These are phyloP conservation scores for Hermetia illucens DNA, from an alignment of 1,140 invertebrate genomes.

Conservation along the genomic window DNA sequence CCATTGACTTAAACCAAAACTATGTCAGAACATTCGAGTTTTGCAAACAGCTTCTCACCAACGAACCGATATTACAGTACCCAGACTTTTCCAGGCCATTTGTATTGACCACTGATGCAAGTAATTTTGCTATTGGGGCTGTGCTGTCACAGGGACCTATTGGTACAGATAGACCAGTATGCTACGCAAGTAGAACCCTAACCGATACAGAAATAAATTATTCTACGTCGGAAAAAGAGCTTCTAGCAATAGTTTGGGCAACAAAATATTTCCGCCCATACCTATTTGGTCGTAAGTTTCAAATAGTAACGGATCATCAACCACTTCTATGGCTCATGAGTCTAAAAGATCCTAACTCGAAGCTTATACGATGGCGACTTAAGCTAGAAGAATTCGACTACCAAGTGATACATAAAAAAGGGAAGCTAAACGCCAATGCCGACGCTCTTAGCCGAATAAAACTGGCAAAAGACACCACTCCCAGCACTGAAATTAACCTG, in stretches of 20 bases:
- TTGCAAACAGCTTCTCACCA: conserved; percentile 13
- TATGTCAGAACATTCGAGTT: conserved; percentile 19
- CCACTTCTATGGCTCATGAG: conserved; percentile 21
- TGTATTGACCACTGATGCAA: conserved; percentile 15
- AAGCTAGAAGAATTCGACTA: conserved; percentile 17
- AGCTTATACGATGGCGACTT: conserved; percentile 14
- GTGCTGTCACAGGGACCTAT: conserved; percentile 14
- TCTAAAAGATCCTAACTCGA: conserved; percentile 21
- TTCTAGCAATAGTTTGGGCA: conserved; percentile 24
- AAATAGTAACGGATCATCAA: conserved; percentile 6
- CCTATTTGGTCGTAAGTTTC: conserved; percentile 20
- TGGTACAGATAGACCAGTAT: conserved; percentile 19
- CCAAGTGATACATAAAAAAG: conserved; percentile 28
- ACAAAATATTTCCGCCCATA: conserved; percentile 31
- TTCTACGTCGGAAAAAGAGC: conserved; percentile 22
- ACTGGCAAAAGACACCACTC: neutral
- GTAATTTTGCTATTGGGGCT: conserved; percentile 13
- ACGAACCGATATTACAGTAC: conserved; percentile 18
- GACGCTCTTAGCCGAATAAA: conserved; percentile 15
- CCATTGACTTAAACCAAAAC: too few relatives aligned
- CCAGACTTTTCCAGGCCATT: conserved; percentile 24
- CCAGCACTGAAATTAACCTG: too few relatives aligned
- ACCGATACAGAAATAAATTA: conserved; percentile 28
- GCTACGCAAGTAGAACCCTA: conserved; percentile 26
- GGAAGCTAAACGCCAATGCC: conserved; percentile 20